Conservation (phyloP, 2,888 invertebrate species). For the Caenorhabditis virilis region DNA sequence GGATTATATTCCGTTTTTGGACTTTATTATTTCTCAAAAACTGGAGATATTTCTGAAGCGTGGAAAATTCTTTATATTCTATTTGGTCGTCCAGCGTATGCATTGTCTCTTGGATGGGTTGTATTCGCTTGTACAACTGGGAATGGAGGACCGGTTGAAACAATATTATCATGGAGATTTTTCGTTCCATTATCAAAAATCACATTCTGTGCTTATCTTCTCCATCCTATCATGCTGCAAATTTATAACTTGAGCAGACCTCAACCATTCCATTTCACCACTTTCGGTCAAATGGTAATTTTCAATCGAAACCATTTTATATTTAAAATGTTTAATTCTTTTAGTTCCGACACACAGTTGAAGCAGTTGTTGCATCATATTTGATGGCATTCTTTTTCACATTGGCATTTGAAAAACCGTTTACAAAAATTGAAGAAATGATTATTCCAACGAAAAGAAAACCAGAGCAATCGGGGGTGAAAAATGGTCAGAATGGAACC, state of each 20-base stretch:
- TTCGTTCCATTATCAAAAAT: conserved; percentile 87
- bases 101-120: conserved; percentile 71
- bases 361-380: conserved; percentile 62
- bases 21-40: conserved; percentile 61
- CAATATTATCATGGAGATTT: conserved; percentile 81
- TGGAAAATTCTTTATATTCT: conserved; percentile 58
- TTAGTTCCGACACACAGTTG: conserved; percentile 63
- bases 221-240: conserved; percentile 68
- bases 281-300: conserved; percentile 65
- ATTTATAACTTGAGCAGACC: conserved; percentile 65
- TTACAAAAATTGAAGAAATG: conserved; percentile 61
- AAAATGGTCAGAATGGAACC: conserved; percentile 5
- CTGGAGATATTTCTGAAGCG: conserved; percentile 62
- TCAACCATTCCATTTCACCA: conserved; percentile 67
- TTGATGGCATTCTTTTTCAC: conserved; percentile 55
- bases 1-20: conserved; percentile 66
- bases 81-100: conserved; percentile 68
- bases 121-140: conserved; percentile 70
- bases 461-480: neutral
- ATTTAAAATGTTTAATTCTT: conserved; percentile 15
- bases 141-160: conserved; percentile 74
- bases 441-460: conserved; percentile 24
- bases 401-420: conserved; percentile 65
- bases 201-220: conserved; percentile 90
- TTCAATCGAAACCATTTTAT: neutral